A percentile compares a stretch with the other conserved stretches of the same genome.
phyloP scores from a whole-genome alignment of 2,113 vertebrate species.

The Pachycephala philippinensis region DNA sequence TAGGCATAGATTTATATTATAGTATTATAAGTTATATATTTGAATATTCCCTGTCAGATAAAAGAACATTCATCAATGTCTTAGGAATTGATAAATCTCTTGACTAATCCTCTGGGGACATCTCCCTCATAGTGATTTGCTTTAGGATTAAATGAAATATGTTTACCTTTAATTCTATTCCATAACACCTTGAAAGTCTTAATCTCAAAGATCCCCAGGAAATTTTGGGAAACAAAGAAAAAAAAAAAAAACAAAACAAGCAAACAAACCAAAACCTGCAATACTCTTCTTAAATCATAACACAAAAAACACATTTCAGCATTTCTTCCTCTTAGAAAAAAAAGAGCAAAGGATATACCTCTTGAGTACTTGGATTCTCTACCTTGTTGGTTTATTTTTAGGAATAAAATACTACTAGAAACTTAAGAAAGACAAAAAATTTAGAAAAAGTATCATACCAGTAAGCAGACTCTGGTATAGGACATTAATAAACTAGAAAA shows the following conservation, averaged over 20 bases:
- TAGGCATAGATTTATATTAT: background rate
- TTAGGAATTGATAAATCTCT: background rate
- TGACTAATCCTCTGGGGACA: background rate
- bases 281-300: background rate
- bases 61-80: background rate
- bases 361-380: background rate
- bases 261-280: background rate
- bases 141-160: background rate
- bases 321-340: background rate
- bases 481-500: background rate
- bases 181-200: background rate
- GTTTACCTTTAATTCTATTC: background rate
- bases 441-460: background rate
- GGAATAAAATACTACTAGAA: background rate
- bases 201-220: background rate
- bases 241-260: rapidly evolving
- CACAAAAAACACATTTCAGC: background rate
- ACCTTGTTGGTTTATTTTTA: background rate
- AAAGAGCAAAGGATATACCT: background rate
- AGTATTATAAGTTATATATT: background rate
- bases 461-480: background rate
- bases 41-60: background rate
- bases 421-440: background rate
- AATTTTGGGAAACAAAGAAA: background rate
- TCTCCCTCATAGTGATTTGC: background rate